Evolutionary conservation across 2,797 vertebrate genomes (phyloP).

Genomic region (Rhincodon typus): DNA sequence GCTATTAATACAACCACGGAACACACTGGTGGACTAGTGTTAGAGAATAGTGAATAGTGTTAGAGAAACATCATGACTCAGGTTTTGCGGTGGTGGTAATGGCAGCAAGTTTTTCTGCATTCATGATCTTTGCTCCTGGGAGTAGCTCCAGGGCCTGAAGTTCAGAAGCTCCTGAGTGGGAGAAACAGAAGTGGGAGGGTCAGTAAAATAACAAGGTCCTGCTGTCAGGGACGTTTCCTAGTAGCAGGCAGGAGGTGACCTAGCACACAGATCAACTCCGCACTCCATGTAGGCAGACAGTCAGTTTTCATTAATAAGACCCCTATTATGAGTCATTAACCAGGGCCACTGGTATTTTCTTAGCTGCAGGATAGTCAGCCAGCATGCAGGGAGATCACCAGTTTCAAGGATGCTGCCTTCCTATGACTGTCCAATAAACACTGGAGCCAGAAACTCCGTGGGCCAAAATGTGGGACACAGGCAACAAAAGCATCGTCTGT

Average conservation of each 20-base stretch:
- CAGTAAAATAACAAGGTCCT: no score
- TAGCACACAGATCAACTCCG: not conserved
- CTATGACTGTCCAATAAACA: not conserved
- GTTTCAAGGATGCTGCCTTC: not conserved
- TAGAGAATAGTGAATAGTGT: not conserved
- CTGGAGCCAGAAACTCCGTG: not conserved
- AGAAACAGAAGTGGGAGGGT: not conserved
- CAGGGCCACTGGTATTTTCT: not conserved
- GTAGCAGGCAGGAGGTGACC: not conserved
- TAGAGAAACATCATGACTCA: not conserved
- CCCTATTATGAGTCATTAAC: not conserved
- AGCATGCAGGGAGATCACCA: not conserved
- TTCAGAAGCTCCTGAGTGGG: no score
- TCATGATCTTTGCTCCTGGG: not conserved
- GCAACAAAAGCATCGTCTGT: not conserved
- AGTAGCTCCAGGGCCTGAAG: not conserved
- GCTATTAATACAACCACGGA: not conserved
- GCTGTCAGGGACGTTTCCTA: not conserved
- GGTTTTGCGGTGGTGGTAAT: not conserved
- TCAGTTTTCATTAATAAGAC: not conserved
- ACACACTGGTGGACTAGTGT: not conserved
- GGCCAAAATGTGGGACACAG: no score
- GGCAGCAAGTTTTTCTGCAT: not conserved
- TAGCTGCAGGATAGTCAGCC: no score
- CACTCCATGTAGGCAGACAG: not conserved